Percentiles rank a stretch among this genome's conserved stretches.
phyloP scores from a whole-genome alignment of 2,888 invertebrate species.

The Cosmia pyralina region DNA sequence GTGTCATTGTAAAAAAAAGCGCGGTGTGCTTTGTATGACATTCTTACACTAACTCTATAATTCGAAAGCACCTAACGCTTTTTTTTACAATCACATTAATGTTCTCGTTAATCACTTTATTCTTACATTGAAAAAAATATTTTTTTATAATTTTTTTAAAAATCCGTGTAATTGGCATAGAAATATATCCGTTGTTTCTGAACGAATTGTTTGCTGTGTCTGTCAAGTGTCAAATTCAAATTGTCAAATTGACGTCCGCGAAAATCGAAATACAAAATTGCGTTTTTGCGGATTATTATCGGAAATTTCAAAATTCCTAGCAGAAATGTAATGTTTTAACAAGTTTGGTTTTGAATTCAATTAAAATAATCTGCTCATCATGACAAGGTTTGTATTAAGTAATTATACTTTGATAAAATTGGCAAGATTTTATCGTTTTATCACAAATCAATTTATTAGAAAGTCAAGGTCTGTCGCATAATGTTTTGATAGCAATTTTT shows the following conservation, averaged over 20 bases:
- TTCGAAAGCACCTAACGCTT: too few relatives aligned
- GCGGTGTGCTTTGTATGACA: too few relatives aligned
- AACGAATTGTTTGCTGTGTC: constrained; percentile 17
- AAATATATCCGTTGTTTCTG: constrained; percentile 18
- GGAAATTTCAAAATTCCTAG: constrained; percentile 28
- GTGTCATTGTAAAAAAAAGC: too few relatives aligned
- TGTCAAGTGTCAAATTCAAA: constrained; percentile 14
- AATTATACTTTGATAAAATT: not conserved
- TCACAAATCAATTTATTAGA: not conserved
- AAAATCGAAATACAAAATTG: constrained; percentile 64
- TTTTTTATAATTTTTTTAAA: too few relatives aligned
- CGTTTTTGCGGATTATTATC: constrained; percentile 41
- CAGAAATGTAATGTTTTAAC: constrained; percentile 33
- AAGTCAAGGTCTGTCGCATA: not conserved
- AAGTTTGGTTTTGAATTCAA: constrained; percentile 24
- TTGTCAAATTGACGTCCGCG: constrained; percentile 63
- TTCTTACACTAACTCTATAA: too few relatives aligned
- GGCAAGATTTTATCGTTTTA: not conserved
- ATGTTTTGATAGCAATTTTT: constrained; percentile 12
- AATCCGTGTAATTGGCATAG: too few relatives aligned
- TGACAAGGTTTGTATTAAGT: constrained; percentile 67
- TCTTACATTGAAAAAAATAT: too few relatives aligned
- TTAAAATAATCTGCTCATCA: constrained; percentile 42
- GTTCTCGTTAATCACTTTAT: too few relatives aligned
- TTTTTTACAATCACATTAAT: too few relatives aligned